Evolutionary conservation across 2,113 vertebrate genomes (phyloP).

Genomic region (Lynx canadensis): DNA sequence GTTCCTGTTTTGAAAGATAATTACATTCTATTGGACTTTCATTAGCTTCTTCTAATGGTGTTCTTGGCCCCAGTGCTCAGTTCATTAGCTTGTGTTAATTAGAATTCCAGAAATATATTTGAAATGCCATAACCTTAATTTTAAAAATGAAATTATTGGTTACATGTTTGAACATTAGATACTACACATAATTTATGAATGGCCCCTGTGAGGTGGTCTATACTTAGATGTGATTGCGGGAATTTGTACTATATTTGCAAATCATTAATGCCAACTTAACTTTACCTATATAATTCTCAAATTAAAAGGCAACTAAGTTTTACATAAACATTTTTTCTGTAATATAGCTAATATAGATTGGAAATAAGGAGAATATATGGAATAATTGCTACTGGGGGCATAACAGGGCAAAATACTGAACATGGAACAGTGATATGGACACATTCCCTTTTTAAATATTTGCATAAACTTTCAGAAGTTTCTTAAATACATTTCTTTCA

Average conservation of each 20-base stretch:
- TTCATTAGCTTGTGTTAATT: conserved; percentile 76
- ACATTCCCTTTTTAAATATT: background rate
- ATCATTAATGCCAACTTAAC: conserved; percentile 13
- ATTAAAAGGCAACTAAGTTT: conserved; percentile 6
- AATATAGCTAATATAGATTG: background rate
- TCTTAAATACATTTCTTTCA: background rate
- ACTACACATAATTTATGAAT: conserved; percentile 30
- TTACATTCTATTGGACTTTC: conserved; percentile 60
- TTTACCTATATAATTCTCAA: background rate
- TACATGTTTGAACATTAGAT: conserved; percentile 48
- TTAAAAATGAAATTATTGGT: conserved; percentile 63
- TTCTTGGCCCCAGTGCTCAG: conserved; percentile 43
- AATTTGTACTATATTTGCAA: conserved; percentile 37
- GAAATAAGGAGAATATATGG: conserved; percentile 1
- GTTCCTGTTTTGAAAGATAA: conserved; percentile 59
- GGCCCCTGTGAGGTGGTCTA: background rate
- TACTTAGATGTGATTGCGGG: background rate
- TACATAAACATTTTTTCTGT: background rate
- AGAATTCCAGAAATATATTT: conserved; percentile 72
- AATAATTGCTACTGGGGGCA: background rate
- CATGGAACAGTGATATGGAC: background rate
- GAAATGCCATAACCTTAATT: conserved; percentile 68
- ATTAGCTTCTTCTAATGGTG: conserved; percentile 68
- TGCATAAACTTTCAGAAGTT: background rate
- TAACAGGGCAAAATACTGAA: background rate